Evolutionary conservation across 2,797 vertebrate species (phyloP).

Genomic region (Balearica regulorum): DNA sequence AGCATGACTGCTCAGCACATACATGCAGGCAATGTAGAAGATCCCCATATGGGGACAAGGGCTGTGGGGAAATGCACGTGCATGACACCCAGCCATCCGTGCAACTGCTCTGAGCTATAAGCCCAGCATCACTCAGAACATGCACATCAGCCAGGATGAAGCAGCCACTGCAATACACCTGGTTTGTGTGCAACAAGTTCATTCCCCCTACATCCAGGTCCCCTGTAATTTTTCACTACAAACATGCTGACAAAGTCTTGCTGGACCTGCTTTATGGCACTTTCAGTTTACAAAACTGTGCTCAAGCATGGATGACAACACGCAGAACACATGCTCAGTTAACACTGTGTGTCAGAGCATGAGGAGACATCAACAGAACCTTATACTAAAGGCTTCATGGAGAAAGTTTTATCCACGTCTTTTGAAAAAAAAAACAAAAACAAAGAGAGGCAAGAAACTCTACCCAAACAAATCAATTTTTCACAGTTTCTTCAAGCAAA

Average conservation of each 20-base stretch:
- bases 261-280: accelerated
- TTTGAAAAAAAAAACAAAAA: neutral
- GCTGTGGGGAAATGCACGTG: accelerated
- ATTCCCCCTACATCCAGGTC: neutral
- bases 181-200: neutral
- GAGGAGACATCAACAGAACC: neutral
- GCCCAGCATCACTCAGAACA: neutral
- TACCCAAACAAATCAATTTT: neutral
- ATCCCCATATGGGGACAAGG: neutral
- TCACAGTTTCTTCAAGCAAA: neutral
- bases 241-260: neutral
- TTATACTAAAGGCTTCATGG: neutral
- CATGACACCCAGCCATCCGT: neutral
- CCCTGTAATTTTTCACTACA: neutral
- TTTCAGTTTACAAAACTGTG: neutral
- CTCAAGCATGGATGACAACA: accelerated
- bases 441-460: neutral
- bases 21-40: accelerated
- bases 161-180: neutral
- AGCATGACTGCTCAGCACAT: neutral
- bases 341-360: neutral
- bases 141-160: accelerated
- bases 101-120: neutral
- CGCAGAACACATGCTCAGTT: accelerated
- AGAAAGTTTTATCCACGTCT: neutral